phyloP scores from a whole-genome alignment of 1,140 invertebrate species.

The Gonatopus flavifemur region DNA sequence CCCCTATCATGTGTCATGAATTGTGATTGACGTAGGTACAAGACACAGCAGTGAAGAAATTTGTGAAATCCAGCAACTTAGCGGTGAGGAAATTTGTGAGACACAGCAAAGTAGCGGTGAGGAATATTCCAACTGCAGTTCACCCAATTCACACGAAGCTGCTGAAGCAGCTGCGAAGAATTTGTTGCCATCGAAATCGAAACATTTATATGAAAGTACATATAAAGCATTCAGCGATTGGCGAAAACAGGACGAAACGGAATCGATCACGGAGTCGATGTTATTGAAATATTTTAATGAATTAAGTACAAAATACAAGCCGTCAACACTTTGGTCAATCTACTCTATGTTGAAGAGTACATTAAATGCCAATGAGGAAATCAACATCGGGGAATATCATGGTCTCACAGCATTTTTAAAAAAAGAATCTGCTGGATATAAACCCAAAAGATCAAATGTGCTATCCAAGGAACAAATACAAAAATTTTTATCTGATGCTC shows the following conservation, averaged over 20 bases:
- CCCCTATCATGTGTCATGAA: too few species aligned
- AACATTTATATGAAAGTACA: background rate
- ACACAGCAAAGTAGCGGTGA: too few species aligned
- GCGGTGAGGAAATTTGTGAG: too few species aligned
- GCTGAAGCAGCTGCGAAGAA: background rate
- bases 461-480: background rate
- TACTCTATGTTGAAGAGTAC: background rate
- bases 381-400: background rate
- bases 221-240: background rate
- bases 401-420: slow-evolving; percentile 3
- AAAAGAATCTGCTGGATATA: background rate
- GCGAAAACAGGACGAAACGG: background rate
- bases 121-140: background rate
- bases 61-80: too few species aligned
- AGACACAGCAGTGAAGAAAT: too few species aligned
- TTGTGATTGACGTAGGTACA: too few species aligned
- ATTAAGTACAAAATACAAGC: background rate
- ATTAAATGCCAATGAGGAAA: background rate
- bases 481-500: background rate
- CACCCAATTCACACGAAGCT: background rate
- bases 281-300: slow-evolving; percentile 1
- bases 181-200: background rate
- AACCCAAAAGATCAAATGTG: background rate
- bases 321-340: slow-evolving; percentile 1
- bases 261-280: background rate